These are phyloP conservation scores for Alauda arvensis DNA, from an alignment of 2,797 vertebrate species.

Conservation along the genomic window DNA sequence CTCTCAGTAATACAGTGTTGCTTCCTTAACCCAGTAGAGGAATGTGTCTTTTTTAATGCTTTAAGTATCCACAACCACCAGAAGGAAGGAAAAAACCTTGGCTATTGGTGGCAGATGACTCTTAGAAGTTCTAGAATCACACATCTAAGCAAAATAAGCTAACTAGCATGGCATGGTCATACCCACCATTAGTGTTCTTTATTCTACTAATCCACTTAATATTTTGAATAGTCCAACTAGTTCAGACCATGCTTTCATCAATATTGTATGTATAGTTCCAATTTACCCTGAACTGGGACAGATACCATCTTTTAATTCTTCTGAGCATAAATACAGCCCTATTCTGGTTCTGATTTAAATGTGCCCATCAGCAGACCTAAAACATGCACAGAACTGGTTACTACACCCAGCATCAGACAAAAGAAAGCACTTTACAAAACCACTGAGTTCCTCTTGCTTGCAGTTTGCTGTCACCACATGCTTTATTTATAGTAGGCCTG, in stretches of 20 bases:
- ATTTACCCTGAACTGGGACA: neutral
- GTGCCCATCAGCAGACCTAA: neutral
- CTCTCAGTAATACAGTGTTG: neutral
- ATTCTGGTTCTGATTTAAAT: neutral
- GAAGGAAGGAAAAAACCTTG: neutral
- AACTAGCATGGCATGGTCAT: neutral
- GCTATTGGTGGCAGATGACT: neutral
- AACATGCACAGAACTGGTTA: neutral
- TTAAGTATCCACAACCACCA: neutral
- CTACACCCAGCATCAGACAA: slow-evolving; percentile 28
- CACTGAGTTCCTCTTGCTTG: neutral
- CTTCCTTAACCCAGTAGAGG: neutral
- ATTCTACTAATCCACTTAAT: neutral
- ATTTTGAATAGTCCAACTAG: neutral
- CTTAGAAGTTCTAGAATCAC: neutral
- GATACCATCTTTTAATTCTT: neutral
- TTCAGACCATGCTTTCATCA: neutral
- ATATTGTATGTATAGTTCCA: neutral
- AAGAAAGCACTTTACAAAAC: slow-evolving; percentile 25
- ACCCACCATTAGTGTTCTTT: neutral
- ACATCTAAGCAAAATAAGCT: neutral
- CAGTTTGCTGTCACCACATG: slow-evolving; percentile 29
- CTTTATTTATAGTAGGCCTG: slow-evolving; percentile 48
- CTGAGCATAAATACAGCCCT: neutral
- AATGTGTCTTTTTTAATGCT: neutral